Evolutionary conservation across 1,140 invertebrate species (phyloP).

Genomic region (Ditylenchus dipsaci): DNA sequence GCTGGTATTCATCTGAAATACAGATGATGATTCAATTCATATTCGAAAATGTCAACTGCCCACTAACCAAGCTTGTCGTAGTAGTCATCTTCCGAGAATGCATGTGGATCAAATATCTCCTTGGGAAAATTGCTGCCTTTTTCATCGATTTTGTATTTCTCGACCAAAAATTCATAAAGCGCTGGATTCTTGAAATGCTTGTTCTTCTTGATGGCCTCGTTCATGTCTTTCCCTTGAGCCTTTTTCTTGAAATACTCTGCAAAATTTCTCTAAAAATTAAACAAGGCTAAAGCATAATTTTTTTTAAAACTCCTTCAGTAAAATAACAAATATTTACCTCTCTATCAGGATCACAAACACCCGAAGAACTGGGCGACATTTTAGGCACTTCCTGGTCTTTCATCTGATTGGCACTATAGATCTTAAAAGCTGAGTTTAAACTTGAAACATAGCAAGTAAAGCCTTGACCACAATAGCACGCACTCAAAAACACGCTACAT

Average conservation of each 20-base stretch:
- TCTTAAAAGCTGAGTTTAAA: too few relatives aligned
- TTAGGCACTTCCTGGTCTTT: neutral
- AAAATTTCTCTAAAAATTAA: too few relatives aligned
- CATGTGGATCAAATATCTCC: neutral
- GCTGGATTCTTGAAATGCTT: conserved; percentile 3
- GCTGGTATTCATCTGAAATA: too few relatives aligned
- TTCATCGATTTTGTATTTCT: neutral
- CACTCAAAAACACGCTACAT: too few relatives aligned
- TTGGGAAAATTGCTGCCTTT: neutral
- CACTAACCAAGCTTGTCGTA: neutral
- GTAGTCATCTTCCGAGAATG: neutral
- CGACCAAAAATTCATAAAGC: neutral
- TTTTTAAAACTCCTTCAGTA: too few relatives aligned
- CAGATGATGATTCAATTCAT: too few relatives aligned
- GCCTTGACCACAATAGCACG: too few relatives aligned
- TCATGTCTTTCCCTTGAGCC: neutral
- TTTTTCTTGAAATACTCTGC: neutral
- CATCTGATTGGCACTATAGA: neutral
- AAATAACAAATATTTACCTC: neutral
- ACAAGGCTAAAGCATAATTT: too few relatives aligned
- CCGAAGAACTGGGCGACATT: neutral
- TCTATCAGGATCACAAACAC: conserved; percentile 2
- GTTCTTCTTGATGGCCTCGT: neutral
- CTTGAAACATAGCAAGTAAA: too few relatives aligned
- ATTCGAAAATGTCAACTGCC: too few relatives aligned